Percentiles rank a stretch among this genome's conserved stretches.
Conservation (phyloP, 2,888 invertebrate species). For the Nemotelus pantherinus region DNA sequence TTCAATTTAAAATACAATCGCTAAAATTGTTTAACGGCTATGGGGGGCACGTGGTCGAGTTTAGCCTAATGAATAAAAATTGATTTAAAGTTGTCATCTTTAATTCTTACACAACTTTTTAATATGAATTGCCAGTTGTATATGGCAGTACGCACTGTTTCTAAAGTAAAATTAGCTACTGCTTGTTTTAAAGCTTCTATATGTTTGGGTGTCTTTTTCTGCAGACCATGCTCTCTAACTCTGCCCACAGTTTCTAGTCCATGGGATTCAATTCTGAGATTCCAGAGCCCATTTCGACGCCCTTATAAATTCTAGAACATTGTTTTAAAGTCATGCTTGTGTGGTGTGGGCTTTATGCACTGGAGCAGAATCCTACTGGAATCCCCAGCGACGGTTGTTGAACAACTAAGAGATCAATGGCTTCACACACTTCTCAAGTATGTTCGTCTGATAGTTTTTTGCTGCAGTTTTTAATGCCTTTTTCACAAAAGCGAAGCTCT, state of each 20-base stretch:
- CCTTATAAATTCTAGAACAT: not conserved
- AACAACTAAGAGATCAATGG: not conserved
- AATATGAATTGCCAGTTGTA: not conserved
- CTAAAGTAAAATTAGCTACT: not conserved
- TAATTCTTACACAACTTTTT: conserved; percentile 32
- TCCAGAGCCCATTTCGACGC: not conserved
- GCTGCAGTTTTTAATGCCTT: not conserved
- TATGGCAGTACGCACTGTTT: not conserved
- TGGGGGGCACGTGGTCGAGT: no score
- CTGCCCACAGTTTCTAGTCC: not conserved
- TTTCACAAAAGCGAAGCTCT: no score
- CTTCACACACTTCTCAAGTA: not conserved
- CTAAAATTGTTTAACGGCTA: no score
- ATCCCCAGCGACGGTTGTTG: not conserved
- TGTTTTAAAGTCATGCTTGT: not conserved
- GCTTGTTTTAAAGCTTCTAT: not conserved
- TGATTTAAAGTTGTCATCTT: conserved; percentile 12
- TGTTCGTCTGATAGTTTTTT: not conserved
- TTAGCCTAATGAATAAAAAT: not conserved
- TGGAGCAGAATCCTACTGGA: not conserved
- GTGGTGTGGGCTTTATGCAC: not conserved
- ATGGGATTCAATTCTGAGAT: not conserved
- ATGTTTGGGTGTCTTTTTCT: not conserved
- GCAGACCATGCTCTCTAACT: not conserved
- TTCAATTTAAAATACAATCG: no score